Percentiles rank a stretch among this genome's conserved stretches.
phyloP scores from a whole-genome alignment of 53 echinoderm and acorn worm genomes.

The Crossaster papposus region DNA sequence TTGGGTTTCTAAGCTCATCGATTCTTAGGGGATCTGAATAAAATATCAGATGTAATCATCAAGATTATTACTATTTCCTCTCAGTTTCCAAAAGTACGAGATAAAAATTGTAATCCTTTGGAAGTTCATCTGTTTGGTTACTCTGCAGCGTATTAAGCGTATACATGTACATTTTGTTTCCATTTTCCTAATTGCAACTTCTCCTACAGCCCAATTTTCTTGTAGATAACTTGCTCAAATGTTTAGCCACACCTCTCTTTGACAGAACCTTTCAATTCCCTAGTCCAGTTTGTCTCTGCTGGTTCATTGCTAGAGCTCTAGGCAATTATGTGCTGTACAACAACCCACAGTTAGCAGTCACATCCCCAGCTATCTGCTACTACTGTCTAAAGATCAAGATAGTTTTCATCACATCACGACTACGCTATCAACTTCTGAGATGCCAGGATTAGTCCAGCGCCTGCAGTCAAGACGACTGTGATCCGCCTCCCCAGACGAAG shows the following conservation, averaged over 20 bases:
- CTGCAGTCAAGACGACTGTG: constrained; percentile 17
- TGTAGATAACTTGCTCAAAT: background rate
- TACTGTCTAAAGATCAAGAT: constrained; percentile 38
- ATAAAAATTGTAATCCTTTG: too few relatives aligned
- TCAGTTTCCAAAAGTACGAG: too few relatives aligned
- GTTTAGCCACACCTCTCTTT: background rate
- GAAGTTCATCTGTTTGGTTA: too few relatives aligned
- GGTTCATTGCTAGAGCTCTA: background rate
- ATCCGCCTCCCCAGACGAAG: constrained; percentile 23
- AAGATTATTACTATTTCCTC: too few relatives aligned
- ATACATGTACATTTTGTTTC: too few relatives aligned
- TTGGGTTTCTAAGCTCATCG: too few relatives aligned
- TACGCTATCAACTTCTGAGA: constrained; percentile 46
- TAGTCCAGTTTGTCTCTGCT: background rate
- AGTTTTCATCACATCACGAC: constrained; percentile 57
- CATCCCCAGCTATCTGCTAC: background rate
- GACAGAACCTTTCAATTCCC: background rate
- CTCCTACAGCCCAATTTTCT: background rate
- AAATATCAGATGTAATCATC: too few relatives aligned
- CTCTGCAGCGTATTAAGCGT: too few relatives aligned
- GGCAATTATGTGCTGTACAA: background rate
- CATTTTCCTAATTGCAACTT: background rate
- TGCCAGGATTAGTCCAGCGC: constrained; percentile 47
- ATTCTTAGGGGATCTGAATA: too few relatives aligned
- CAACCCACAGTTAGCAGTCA: background rate